Percentiles rank a stretch among this genome's conserved stretches.
Conservation (phyloP, 1,140 invertebrate species). For the Drosophila repletoides region DNA sequence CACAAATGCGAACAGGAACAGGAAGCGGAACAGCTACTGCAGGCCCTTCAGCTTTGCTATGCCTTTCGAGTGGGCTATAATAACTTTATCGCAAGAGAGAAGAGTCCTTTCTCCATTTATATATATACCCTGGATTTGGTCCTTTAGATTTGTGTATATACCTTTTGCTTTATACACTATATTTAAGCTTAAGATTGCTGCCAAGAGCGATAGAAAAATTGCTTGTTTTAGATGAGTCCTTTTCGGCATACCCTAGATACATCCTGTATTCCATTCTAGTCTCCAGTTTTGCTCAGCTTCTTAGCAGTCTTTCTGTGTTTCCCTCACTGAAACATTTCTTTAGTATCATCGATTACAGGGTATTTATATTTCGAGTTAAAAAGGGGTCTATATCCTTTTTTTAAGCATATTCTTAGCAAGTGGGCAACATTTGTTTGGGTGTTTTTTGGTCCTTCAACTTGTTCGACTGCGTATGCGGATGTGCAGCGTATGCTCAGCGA, state of each 20-base stretch:
- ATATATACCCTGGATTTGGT: no score
- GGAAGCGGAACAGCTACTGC: constrained; percentile 38
- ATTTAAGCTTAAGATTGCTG: not conserved
- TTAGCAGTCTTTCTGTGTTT: not conserved
- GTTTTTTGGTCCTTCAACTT: constrained; percentile 16
- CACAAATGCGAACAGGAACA: constrained; percentile 14
- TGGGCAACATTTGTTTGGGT: constrained; percentile 43
- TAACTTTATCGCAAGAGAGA: not conserved
- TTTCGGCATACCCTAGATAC: not conserved
- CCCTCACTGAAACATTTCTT: not conserved
- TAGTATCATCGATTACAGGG: not conserved
- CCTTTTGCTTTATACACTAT: not conserved
- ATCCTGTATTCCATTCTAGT: no score
- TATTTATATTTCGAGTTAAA: not conserved
- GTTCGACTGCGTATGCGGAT: constrained; percentile 41
- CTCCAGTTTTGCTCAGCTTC: no score
- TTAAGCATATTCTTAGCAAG: constrained; percentile 60
- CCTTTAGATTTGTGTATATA: no score
- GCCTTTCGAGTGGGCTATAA: not conserved
- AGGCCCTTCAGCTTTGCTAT: not conserved
- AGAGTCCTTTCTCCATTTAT: no score
- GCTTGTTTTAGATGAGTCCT: no score
- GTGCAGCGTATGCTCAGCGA: constrained; percentile 79
- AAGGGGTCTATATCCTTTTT: constrained; percentile 8
- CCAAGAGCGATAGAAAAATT: no score